Conservation (phyloP, 2,888 invertebrate species). For the Hypena proboscidalis region DNA sequence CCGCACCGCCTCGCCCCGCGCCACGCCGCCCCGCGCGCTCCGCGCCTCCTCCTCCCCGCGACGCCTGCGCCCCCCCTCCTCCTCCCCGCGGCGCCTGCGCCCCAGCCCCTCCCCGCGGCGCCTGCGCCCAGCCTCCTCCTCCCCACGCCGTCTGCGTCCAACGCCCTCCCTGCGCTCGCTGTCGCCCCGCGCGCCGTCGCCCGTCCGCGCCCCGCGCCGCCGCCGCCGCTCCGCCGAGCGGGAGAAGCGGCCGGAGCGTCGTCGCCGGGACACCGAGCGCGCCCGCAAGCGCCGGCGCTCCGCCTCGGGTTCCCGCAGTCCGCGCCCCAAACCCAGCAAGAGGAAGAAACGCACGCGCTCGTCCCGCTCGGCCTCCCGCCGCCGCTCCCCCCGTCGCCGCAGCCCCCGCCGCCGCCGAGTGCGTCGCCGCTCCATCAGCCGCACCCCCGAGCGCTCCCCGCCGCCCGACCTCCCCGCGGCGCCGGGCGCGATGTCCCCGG, state of each 20-base stretch:
- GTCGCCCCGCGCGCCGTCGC: conserved; percentile 44
- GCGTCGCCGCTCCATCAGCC: conserved; percentile 37
- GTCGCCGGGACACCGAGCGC: conserved; percentile 52
- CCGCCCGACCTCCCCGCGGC: conserved; percentile 56
- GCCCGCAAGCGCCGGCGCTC: conserved; percentile 57
- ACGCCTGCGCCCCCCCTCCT: conserved; percentile 42
- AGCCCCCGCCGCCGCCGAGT: conserved; percentile 32
- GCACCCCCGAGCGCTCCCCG: conserved; percentile 48
- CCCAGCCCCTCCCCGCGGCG: conserved; percentile 46
- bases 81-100: conserved; percentile 44
- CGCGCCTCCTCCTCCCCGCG: conserved; percentile 35
- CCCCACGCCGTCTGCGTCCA: conserved; percentile 43
- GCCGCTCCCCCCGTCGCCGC: conserved; percentile 47
- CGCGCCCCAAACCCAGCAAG: conserved; percentile 56
- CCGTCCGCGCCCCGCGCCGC: conserved; percentile 48
- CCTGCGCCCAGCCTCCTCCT: conserved; percentile 45
- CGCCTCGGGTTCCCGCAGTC: conserved; percentile 41
- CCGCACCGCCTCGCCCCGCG: conserved; percentile 28
- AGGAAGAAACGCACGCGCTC: conserved; percentile 65
- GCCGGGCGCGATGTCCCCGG: conserved; percentile 49
- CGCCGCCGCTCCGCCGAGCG: conserved; percentile 49
- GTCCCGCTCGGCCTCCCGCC: conserved; percentile 49
- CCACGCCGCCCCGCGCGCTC: conserved; percentile 22
- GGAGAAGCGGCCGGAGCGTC: conserved; percentile 47
- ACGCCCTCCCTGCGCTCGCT: conserved; percentile 42